Evolutionary conservation across 2,113 vertebrate genomes (phyloP).

Genomic region (Aegithalos caudatus): DNA sequence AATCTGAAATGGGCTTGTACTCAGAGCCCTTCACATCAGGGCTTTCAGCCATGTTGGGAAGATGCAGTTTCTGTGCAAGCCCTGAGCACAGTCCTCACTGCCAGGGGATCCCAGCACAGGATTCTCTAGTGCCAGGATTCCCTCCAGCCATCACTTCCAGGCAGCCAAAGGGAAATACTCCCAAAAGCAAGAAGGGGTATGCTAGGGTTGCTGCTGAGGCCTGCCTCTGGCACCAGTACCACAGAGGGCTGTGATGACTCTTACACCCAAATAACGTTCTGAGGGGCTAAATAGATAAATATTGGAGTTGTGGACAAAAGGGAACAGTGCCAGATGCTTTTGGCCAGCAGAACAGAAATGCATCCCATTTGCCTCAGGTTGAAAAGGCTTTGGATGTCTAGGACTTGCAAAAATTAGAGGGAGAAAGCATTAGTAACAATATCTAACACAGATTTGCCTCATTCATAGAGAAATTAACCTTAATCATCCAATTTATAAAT

Average conservation of each 20-base stretch:
- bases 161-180: not conserved
- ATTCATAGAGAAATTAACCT: slow-evolving; percentile 22
- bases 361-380: not conserved
- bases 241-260: not conserved
- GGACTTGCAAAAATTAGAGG: not conserved
- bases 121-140: accelerated
- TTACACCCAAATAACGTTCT: not conserved
- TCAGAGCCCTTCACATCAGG: not conserved
- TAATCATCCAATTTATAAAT: slow-evolving; percentile 45
- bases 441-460: not conserved
- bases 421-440: not conserved
- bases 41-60: accelerated
- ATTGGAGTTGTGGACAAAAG: not conserved
- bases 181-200: not conserved
- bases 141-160: not conserved
- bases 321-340: not conserved
- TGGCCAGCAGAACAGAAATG: not conserved
- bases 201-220: not conserved
- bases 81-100: not conserved
- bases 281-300: not conserved
- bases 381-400: not conserved
- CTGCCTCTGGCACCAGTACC: not conserved
- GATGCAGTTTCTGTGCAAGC: no score
- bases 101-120: not conserved
- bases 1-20: not conserved